A percentile compares a stretch with the other conserved stretches of the same genome.
phyloP scores from a whole-genome alignment of 2,113 vertebrate genomes.

The Rana temporaria region DNA sequence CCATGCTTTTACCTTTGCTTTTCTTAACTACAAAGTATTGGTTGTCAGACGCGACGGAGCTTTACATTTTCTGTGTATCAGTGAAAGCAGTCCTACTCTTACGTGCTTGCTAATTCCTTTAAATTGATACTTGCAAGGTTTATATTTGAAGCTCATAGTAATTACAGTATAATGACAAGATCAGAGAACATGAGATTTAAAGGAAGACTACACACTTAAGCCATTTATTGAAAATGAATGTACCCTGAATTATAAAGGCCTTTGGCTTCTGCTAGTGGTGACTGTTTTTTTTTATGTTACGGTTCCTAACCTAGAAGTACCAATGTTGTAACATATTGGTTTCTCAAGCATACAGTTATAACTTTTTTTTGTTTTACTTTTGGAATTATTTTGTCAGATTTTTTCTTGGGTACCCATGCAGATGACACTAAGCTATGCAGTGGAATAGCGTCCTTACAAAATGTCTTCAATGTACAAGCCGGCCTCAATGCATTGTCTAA shows the following conservation, averaged over 20 bases:
- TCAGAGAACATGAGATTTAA: slow-evolving; percentile 13
- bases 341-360: neutral
- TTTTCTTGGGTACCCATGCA: too few relatives aligned
- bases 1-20: slow-evolving; percentile 39
- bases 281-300: neutral
- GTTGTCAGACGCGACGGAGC: slow-evolving; percentile 13
- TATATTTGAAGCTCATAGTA: slow-evolving; percentile 41
- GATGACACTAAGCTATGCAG: too few relatives aligned
- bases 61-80: slow-evolving; percentile 26
- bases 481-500: too few relatives aligned
- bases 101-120: slow-evolving; percentile 32
- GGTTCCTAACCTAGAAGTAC: neutral
- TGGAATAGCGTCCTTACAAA: too few relatives aligned
- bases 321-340: neutral
- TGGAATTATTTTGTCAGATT: too few relatives aligned
- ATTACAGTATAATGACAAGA: slow-evolving; percentile 37
- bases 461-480: too few relatives aligned
- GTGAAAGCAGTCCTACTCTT: slow-evolving; percentile 35
- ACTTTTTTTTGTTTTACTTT: neutral
- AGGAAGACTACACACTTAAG: neutral
- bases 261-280: neutral
- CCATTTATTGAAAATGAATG: slow-evolving; percentile 11
- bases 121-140: slow-evolving; percentile 44
- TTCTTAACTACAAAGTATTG: slow-evolving; percentile 49
- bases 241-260: neutral